Conservation (phyloP, 2,888 invertebrate genomes). For the Odontocolon sp. region DNA sequence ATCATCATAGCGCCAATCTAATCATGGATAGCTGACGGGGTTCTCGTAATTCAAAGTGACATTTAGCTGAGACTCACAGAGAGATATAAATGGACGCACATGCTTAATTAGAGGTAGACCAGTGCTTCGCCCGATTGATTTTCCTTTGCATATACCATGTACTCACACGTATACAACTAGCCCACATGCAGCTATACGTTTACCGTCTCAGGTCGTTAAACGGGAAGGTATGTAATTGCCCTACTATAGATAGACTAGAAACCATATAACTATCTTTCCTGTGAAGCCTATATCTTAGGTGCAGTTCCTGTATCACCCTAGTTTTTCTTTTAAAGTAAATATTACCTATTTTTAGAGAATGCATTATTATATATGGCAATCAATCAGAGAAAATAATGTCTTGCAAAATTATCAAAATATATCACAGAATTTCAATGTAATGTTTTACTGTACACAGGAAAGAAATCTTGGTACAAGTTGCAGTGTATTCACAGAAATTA, state of each 20-base stretch:
- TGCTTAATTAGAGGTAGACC: conserved; percentile 36
- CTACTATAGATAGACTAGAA: not conserved
- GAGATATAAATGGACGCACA: conserved; percentile 17
- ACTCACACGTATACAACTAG: not conserved
- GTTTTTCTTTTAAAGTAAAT: not conserved
- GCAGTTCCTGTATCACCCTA: not conserved
- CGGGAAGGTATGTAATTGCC: not conserved
- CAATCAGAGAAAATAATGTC: not conserved
- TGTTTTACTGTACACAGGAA: too few species aligned
- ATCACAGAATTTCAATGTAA: not conserved
- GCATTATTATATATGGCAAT: not conserved
- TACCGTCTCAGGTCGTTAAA: conserved; percentile 19
- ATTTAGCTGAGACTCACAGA: conserved; percentile 15
- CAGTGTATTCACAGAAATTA: too few species aligned
- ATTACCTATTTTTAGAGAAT: not conserved
- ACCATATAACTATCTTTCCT: not conserved
- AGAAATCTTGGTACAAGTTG: too few species aligned
- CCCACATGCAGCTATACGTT: not conserved
- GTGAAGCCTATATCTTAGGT: not conserved
- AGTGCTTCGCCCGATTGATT: conserved; percentile 32
- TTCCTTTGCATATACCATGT: conserved; percentile 34
- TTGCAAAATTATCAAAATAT: not conserved
- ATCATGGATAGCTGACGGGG: not conserved
- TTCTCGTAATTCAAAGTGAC: conserved; percentile 12
- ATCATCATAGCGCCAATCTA: not conserved